A percentile compares a stretch with the other conserved stretches of the same genome.
Conservation (phyloP, 2,888 invertebrate species). For the Orthosia incerta region DNA sequence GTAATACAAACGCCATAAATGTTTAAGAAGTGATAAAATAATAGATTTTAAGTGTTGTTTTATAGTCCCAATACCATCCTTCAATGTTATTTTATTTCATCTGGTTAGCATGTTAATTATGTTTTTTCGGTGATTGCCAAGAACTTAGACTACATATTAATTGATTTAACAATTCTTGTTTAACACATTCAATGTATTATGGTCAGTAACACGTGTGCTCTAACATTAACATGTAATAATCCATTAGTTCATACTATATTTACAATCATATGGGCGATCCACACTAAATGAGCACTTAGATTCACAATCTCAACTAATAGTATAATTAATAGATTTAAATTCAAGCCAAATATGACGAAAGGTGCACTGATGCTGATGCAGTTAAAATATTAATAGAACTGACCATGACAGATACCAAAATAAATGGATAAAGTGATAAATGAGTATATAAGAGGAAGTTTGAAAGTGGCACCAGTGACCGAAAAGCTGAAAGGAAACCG, state of each 20-base stretch:
- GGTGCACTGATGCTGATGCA: slow-evolving; percentile 6
- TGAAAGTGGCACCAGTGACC: no score
- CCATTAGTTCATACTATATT: slow-evolving; percentile 33
- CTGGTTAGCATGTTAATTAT: background rate
- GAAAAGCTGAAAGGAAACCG: no score
- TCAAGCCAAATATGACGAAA: background rate
- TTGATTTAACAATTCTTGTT: no score
- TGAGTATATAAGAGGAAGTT: no score
- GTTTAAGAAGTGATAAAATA: background rate
- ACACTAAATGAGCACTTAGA: slow-evolving; percentile 10
- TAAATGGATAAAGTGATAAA: no score
- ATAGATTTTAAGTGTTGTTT: background rate
- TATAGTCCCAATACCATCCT: background rate
- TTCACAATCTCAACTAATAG: slow-evolving; percentile 14
- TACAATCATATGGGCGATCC: slow-evolving; percentile 27
- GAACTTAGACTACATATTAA: no score
- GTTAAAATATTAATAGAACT: slow-evolving; percentile 7
- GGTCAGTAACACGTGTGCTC: background rate
- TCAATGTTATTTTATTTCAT: background rate
- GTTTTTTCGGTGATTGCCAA: background rate
- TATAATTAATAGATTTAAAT: slow-evolving; percentile 7
- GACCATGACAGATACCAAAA: background rate
- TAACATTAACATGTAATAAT: slow-evolving; percentile 24
- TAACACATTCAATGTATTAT: no score
- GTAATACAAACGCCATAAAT: background rate